These are phyloP conservation scores for Gobius niger DNA, from an alignment of 2,113 vertebrate genomes.

Conservation along the genomic window DNA sequence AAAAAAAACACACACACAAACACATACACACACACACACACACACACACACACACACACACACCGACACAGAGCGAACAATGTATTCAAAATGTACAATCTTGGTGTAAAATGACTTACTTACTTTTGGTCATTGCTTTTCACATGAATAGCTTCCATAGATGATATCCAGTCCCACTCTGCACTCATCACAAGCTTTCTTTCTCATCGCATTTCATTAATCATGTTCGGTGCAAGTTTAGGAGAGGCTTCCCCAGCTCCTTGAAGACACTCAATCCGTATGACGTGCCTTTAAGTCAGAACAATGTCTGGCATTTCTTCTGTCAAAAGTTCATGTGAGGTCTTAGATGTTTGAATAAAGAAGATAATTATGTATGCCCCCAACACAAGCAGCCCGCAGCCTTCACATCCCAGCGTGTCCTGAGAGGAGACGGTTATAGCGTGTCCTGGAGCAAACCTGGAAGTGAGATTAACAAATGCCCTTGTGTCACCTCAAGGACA, in stretches of 20 bases:
- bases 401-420: constrained; percentile 14
- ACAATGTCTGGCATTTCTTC: background rate
- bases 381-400: background rate
- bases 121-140: background rate
- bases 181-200: constrained; percentile 28
- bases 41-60: too few relatives aligned
- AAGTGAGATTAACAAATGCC: constrained; percentile 31
- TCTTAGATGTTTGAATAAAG: constrained; percentile 14
- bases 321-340: constrained; percentile 6
- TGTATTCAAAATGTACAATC: background rate
- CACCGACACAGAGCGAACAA: background rate
- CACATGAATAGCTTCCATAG: constrained; percentile 31
- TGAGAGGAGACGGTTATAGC: constrained; percentile 34
- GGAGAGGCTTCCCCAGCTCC: constrained; percentile 12
- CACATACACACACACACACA: too few relatives aligned
- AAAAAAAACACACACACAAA: too few relatives aligned
- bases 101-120: background rate
- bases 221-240: constrained; percentile 23
- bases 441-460: constrained; percentile 39
- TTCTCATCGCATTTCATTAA: constrained; percentile 54
- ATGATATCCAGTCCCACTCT: constrained; percentile 43
- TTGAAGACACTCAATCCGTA: background rate
- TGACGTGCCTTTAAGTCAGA: background rate
- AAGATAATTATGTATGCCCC: constrained; percentile 9
- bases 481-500: constrained; percentile 10